phyloP scores from a whole-genome alignment of 2,113 vertebrate genomes.

The Cebus imitator region DNA sequence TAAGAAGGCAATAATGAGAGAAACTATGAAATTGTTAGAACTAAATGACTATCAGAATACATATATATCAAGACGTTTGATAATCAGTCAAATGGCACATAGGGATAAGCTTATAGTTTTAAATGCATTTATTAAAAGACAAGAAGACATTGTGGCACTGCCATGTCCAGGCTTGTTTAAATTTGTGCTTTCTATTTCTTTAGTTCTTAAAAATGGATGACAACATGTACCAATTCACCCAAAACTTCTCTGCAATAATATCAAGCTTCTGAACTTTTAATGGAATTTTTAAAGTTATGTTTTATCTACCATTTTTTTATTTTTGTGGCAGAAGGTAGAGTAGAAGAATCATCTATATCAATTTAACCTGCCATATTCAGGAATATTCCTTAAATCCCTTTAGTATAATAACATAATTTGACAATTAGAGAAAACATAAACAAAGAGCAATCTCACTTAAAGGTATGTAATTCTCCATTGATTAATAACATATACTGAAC shows the following conservation, averaged over 20 bases:
- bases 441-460: background rate
- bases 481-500: background rate
- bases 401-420: background rate
- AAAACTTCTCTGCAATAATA: background rate
- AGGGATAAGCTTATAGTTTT: background rate
- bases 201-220: background rate
- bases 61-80: background rate
- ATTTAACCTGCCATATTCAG: background rate
- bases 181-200: slow-evolving; percentile 8
- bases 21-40: slow-evolving; percentile 23
- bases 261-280: background rate
- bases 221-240: background rate
- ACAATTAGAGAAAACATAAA: background rate
- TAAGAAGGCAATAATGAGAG: background rate
- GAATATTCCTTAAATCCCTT: background rate
- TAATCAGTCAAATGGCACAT: background rate
- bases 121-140: background rate
- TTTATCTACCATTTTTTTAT: background rate
- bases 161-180: background rate
- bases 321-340: background rate
- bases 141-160: background rate
- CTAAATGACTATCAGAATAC: background rate
- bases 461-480: background rate
- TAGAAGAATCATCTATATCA: background rate
- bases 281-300: background rate